phyloP scores from a whole-genome alignment of 2,113 vertebrate genomes.

The Catharus minimus region DNA sequence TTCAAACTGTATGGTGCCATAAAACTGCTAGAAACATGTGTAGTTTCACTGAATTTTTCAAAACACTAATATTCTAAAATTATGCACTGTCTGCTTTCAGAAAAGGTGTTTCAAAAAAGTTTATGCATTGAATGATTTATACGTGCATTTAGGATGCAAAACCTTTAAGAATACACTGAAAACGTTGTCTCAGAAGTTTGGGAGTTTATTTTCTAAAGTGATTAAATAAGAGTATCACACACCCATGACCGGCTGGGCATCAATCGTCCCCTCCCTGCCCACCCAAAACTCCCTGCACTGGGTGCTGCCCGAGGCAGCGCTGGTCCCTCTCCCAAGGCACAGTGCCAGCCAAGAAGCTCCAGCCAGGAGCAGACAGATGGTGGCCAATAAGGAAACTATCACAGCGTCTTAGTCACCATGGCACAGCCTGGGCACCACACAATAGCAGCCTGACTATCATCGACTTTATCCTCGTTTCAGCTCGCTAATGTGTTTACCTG shows the following conservation, averaged over 20 bases:
- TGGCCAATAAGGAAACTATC: slow-evolving; percentile 40
- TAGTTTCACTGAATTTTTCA: not conserved
- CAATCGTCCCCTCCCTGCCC: not conserved
- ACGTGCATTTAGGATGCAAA: not conserved
- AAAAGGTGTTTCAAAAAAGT: not conserved
- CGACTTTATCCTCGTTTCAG: not conserved
- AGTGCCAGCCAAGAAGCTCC: not conserved
- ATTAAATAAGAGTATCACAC: not conserved
- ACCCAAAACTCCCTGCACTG: rapidly evolving
- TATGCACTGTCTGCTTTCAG: not conserved
- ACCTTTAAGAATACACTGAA: not conserved
- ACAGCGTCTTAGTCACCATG: not conserved
- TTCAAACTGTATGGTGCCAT: not conserved
- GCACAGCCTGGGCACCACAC: not conserved
- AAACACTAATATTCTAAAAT: not conserved
- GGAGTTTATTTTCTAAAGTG: rapidly evolving
- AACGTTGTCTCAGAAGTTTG: rapidly evolving
- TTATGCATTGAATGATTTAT: not conserved
- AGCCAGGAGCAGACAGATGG: slow-evolving; percentile 40
- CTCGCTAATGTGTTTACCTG: not conserved
- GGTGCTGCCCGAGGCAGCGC: not conserved
- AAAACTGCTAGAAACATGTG: not conserved
- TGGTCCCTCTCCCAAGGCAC: not conserved
- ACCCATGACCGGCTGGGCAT: not conserved
- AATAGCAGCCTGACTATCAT: not conserved